These are phyloP conservation scores for Schizotus pectinicornis DNA, from an alignment of 2,888 invertebrate species.

Conservation along the genomic window DNA sequence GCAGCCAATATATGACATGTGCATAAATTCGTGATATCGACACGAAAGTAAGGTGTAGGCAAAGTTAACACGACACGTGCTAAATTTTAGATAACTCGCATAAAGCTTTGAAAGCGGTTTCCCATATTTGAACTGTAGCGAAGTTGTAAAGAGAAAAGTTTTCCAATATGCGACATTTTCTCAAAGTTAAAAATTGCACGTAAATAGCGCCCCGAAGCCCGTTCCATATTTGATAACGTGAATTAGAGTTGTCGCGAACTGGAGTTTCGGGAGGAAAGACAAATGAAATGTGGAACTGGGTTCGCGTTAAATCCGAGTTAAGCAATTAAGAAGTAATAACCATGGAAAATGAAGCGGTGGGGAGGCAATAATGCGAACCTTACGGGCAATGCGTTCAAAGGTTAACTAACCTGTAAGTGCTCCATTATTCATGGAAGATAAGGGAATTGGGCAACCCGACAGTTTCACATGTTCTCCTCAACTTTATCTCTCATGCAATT, in stretches of 20 bases:
- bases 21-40: slow-evolving; percentile 8
- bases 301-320: too few species aligned
- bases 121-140: slow-evolving; percentile 8
- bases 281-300: too few species aligned
- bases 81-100: slow-evolving; percentile 1
- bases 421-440: too few species aligned
- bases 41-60: background rate
- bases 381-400: too few species aligned
- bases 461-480: too few species aligned
- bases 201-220: slow-evolving; percentile 1
- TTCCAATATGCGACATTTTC: slow-evolving; percentile 21
- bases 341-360: too few species aligned
- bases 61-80: slow-evolving; percentile 4
- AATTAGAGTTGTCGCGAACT: background rate
- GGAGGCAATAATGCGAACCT: too few species aligned
- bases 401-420: too few species aligned
- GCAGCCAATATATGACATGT: slow-evolving; percentile 7
- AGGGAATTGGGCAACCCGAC: too few species aligned
- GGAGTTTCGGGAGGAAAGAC: too few species aligned
- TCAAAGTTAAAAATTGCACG: slow-evolving; percentile 7
- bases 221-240: background rate
- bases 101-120: slow-evolving; percentile 12
- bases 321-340: too few species aligned
- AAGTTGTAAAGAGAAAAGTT: slow-evolving; percentile 9
- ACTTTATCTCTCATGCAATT: too few species aligned